A percentile compares a stretch with the other conserved stretches of the same genome.
Evolutionary conservation across 2,888 invertebrate species (phyloP).

Genomic region (Nasonovia ribisnigri): DNA sequence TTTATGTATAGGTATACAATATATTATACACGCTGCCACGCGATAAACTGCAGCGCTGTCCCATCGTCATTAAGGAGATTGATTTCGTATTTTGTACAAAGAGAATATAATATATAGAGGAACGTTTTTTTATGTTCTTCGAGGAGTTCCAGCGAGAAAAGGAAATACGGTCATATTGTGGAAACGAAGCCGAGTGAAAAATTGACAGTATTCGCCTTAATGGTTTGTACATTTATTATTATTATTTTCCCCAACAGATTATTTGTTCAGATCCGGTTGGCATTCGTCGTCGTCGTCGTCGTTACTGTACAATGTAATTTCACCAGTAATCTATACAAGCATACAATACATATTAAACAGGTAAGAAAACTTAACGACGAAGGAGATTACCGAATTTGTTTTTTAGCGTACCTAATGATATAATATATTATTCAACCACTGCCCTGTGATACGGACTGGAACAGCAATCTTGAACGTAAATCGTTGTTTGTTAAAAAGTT

Average conservation of each 20-base stretch:
- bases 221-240: conserved; percentile 56
- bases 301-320: not conserved
- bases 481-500: not conserved
- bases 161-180: conserved; percentile 47
- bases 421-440: not conserved
- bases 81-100: conserved; percentile 50
- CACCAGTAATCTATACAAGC: conserved; percentile 12
- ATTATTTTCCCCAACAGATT: conserved; percentile 44
- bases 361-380: not conserved
- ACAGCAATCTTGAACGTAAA: not conserved
- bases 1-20: not conserved
- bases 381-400: not conserved
- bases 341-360: not conserved
- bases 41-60: conserved; percentile 31
- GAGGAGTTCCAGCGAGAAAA: conserved; percentile 26
- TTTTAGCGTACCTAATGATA: not conserved
- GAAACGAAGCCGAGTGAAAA: conserved; percentile 54
- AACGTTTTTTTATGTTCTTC: conserved; percentile 18
- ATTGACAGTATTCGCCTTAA: conserved; percentile 52
- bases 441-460: not conserved
- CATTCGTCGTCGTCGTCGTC: conserved; percentile 5
- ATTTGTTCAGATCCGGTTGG: not conserved
- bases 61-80: conserved; percentile 63
- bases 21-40: not conserved
- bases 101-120: not conserved